Evolutionary conservation across 2,113 vertebrate species (phyloP).

Genomic region (Ursus arctos): DNA sequence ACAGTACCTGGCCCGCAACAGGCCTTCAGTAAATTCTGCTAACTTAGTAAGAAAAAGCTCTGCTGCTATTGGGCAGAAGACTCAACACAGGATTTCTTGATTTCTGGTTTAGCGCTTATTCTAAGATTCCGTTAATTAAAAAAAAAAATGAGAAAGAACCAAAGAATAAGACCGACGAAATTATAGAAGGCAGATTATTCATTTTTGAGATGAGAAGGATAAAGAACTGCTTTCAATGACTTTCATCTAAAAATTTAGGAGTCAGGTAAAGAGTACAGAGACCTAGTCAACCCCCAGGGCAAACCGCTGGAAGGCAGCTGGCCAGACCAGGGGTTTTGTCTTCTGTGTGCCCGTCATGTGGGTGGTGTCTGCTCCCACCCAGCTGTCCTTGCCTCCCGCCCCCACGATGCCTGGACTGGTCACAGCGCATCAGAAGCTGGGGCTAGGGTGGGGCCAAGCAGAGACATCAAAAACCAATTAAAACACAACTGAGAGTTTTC

Average conservation of each 20-base stretch:
- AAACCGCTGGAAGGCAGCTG: not conserved
- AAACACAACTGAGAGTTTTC: not conserved
- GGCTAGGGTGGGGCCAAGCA: not conserved
- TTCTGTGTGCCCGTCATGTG: fast-evolving
- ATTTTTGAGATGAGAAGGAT: not conserved
- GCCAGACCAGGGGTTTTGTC: not conserved
- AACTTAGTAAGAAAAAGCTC: not conserved
- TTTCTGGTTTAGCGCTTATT: not conserved
- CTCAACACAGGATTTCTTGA: not conserved
- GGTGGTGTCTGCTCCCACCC: not conserved
- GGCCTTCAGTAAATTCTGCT: not conserved
- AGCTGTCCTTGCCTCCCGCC: not conserved
- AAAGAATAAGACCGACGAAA: not conserved
- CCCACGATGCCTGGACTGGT: not conserved
- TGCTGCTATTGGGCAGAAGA: not conserved
- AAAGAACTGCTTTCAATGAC: not conserved
- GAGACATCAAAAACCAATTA: not conserved
- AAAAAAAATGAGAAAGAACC: not conserved
- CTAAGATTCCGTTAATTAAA: not conserved
- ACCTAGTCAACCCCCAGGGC: not conserved
- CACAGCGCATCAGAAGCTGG: no score
- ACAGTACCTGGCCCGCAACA: not conserved
- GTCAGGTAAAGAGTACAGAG: not conserved
- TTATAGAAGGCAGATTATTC: not conserved
- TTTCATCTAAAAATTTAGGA: not conserved